phyloP scores from a whole-genome alignment of 2,113 vertebrate species.

The Phoxinus phoxinus region DNA sequence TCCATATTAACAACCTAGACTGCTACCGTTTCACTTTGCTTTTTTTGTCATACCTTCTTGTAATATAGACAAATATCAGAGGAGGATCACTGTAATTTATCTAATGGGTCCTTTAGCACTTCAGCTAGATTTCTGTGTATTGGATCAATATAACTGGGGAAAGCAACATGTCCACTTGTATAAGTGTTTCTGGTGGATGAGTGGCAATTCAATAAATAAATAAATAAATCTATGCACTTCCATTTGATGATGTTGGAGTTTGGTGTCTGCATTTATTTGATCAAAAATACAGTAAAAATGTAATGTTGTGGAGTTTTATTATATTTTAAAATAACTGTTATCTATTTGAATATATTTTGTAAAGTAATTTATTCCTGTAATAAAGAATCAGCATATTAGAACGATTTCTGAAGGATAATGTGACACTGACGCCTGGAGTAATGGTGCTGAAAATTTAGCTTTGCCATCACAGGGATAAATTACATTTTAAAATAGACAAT shows the following conservation, averaged over 20 bases:
- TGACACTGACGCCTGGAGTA: too few species aligned
- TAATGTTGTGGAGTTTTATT: too few species aligned
- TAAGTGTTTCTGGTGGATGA: neutral
- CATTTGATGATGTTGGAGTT: neutral
- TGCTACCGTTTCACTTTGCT: conserved; percentile 40
- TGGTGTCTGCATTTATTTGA: neutral
- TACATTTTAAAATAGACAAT: too few species aligned
- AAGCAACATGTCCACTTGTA: neutral
- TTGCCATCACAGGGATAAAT: too few species aligned
- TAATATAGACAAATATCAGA: neutral
- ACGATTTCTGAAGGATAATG: too few species aligned
- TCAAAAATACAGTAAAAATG: neutral
- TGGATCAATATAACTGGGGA: neutral
- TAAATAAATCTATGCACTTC: neutral
- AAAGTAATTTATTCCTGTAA: too few species aligned
- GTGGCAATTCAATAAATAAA: neutral
- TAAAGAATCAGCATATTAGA: too few species aligned
- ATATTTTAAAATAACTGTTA: too few species aligned
- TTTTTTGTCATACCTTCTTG: conserved; percentile 45
- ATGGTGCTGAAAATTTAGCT: too few species aligned
- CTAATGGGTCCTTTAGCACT: neutral
- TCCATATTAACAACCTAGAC: conserved; percentile 62
- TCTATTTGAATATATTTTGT: too few species aligned
- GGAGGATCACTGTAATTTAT: neutral
- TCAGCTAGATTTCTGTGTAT: neutral